Conservation (phyloP, 1,140 invertebrate species). For the Ctenoplectra terminalis region DNA sequence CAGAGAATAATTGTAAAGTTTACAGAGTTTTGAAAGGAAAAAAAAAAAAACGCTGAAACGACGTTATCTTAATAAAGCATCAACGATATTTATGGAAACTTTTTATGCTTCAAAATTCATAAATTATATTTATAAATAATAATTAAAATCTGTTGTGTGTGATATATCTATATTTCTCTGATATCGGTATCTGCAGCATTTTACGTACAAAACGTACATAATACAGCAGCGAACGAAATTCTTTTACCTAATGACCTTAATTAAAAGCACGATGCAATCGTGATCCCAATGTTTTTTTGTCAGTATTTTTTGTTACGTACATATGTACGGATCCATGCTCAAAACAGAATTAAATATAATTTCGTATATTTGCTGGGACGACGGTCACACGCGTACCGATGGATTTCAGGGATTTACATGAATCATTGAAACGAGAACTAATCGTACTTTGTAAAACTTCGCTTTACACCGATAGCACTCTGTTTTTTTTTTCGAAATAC, state of each 20-base stretch:
- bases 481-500: neutral
- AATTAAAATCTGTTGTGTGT: too few species aligned
- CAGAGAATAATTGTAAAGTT: too few species aligned
- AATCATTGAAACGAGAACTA: conserved; percentile 17
- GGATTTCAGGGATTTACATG: conserved; percentile 24
- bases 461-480: neutral
- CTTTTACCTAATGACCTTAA: neutral
- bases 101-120: too few species aligned
- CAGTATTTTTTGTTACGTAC: neutral
- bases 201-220: neutral
- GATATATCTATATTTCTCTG: too few species aligned
- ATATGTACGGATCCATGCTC: neutral
- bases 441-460: conserved; percentile 7
- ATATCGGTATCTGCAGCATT: too few species aligned
- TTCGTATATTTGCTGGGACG: neutral
- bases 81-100: too few species aligned
- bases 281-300: neutral
- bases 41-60: too few species aligned
- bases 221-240: neutral
- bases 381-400: neutral
- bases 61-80: too few species aligned
- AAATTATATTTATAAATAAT: too few species aligned
- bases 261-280: too few species aligned
- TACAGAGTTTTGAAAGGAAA: too few species aligned
- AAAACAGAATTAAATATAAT: neutral